A percentile compares a stretch with the other conserved stretches of the same genome.
Conservation (phyloP, 2,888 invertebrate species). For the Zootermopsis nevadensis region DNA sequence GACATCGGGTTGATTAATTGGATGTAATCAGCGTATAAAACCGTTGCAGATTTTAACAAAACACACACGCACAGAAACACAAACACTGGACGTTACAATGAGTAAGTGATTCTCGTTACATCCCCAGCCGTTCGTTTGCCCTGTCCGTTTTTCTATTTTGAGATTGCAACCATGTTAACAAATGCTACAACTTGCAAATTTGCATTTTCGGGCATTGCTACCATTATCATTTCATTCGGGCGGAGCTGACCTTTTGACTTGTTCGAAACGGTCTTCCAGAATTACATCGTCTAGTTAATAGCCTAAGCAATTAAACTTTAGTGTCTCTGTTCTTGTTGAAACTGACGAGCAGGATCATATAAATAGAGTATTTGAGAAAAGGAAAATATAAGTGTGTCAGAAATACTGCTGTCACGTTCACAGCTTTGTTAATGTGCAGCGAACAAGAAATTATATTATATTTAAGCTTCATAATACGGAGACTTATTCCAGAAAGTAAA, state of each 20-base stretch:
- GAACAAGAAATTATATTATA: too few relatives aligned
- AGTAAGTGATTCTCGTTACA: conserved; percentile 29
- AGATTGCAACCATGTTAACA: conserved; percentile 16
- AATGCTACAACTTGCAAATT: conserved; percentile 34
- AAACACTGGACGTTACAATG: conserved; percentile 7
- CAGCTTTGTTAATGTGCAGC: neutral
- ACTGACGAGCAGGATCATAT: neutral
- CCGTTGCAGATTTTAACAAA: conserved; percentile 41
- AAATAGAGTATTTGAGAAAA: neutral
- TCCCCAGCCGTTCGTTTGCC: neutral
- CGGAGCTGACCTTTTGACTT: conserved; percentile 8
- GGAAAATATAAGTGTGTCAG: neutral
- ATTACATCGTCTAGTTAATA: neutral
- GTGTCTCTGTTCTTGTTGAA: neutral
- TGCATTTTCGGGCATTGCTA: conserved; percentile 24
- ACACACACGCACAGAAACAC: conserved; percentile 21
- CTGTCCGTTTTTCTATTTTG: conserved; percentile 33
- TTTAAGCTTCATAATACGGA: too few relatives aligned
- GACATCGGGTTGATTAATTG: conserved; percentile 41
- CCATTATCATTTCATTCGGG: conserved; percentile 12
- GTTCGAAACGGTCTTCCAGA: neutral
- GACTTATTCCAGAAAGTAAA: too few relatives aligned
- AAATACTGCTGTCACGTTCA: neutral
- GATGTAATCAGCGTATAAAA: conserved; percentile 40
- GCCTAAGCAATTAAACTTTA: too few relatives aligned